phyloP scores from a whole-genome alignment of 1,140 invertebrate genomes.

The Geopemphigus sp. region DNA sequence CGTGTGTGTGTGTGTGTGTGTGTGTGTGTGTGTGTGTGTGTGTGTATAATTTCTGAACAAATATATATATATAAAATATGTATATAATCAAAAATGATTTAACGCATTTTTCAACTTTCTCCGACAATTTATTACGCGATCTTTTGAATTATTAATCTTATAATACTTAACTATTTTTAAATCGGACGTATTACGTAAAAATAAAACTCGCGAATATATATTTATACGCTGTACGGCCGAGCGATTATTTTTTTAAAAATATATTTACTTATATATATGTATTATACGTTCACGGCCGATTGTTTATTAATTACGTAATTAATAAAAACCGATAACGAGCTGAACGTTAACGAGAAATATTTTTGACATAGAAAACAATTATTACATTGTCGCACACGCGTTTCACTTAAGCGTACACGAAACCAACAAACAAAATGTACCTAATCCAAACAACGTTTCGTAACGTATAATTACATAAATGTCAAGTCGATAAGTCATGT shows the following conservation, averaged over 20 bases:
- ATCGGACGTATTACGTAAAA: not conserved
- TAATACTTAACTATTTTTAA: not conserved
- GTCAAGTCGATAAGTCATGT: not conserved
- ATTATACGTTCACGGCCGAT: not conserved
- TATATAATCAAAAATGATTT: not conserved
- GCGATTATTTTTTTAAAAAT: not conserved
- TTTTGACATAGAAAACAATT: not conserved
- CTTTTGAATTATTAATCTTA: slow-evolving; percentile 2
- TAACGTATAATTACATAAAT: slow-evolving; percentile 1
- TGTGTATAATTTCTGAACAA: too few species aligned
- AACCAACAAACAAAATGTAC: not conserved
- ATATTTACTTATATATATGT: not conserved
- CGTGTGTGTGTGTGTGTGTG: too few species aligned
- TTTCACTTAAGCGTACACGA: too few species aligned
- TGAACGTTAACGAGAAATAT: not conserved
- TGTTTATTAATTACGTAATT: not conserved
- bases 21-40: too few species aligned
- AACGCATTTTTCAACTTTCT: slow-evolving; percentile 3
- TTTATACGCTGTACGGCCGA: not conserved
- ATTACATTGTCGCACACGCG: not conserved
- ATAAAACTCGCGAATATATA: not conserved
- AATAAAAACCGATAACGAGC: not conserved
- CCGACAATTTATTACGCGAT: not conserved
- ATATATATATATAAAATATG: not conserved
- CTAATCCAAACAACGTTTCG: not conserved